Base-by-base conservation (phyloP, 2,888 invertebrate genomes). In the Andrena flavipes region DNA sequence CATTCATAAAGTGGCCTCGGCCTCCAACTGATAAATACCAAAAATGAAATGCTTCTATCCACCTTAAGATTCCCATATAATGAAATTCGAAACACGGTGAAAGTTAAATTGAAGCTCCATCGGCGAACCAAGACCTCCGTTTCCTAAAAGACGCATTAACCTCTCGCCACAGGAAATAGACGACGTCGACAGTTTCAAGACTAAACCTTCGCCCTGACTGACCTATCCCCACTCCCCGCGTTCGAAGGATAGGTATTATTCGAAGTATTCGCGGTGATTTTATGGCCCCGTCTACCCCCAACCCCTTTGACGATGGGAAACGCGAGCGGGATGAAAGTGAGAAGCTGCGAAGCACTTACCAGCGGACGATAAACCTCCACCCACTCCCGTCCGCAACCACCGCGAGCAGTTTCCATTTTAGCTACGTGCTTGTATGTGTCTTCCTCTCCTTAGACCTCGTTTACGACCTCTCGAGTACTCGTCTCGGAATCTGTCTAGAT, bases 201-300 rank as follows among this genome's bases (percentile, higher is more conserved):
- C 8, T 33, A 23, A 16, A 42, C 42, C 42, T 16, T 5, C 26
- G 4, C 13, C 1, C 13, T 2, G n/a, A 74, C 48, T 33, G 49
- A 54, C n/a, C 60, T 64, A 10, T 30, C 26, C 60, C 16, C 13
- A n/a, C 16, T 33, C 26, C 7, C 8, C 20, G 23, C 71, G 48
- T 20, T 73, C 33, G 56, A 33, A 42, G 23, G 78, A 72, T 73
- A 63, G 75, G 60, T 77, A 85, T 84, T 81, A 83, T 80, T 88
- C 83, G 84, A 89, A 89, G 87, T 88, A 89, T 86, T 84, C 86
- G 83, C 87, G 78, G 74, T 89, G 91, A 91, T 91, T 91, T 92
- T 91, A 91, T 78, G 89, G 76, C 69, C 54, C 54, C 64, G 51
- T 62, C 69, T 59, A 75, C 73, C 60, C 56, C 20, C 13, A 35